A percentile compares a stretch with the other conserved stretches of the same genome.
These are phyloP conservation scores for Trachelipus rathkii DNA, from an alignment of 1,140 invertebrate genomes.

Conservation along the genomic window DNA sequence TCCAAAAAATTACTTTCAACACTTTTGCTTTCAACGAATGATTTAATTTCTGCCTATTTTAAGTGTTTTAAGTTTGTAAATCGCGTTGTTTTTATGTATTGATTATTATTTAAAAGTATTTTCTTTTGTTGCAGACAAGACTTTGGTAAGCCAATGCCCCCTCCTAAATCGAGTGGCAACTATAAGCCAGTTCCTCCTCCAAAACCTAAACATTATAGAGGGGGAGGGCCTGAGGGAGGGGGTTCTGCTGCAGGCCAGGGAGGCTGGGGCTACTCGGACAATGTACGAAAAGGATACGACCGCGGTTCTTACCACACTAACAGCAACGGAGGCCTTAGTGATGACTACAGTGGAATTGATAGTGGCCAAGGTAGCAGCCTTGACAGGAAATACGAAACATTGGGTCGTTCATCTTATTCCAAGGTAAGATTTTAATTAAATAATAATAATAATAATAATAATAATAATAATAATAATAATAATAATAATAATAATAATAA, in stretches of 20 bases:
- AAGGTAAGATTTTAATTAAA: conserved; percentile 28
- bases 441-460: too few species aligned
- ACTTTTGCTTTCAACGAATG: too few species aligned
- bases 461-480: too few species aligned
- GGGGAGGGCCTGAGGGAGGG: conserved; percentile 29
- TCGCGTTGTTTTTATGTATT: too few species aligned
- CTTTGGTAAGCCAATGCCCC: conserved; percentile 52
- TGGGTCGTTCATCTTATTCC: conserved; percentile 38
- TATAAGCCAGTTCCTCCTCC: conserved; percentile 87
- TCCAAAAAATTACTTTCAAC: too few species aligned
- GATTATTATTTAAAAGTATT: too few species aligned
- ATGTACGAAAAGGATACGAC: conserved; percentile 34
- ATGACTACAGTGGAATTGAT: conserved; percentile 51
- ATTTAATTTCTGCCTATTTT: too few species aligned
- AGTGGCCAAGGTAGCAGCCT: conserved; percentile 55
- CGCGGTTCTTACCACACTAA: conserved; percentile 45
- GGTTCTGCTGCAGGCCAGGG: conserved; percentile 18
- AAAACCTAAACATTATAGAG: conserved; percentile 78
- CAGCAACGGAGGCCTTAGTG: conserved; percentile 43
- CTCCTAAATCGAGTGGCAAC: conserved; percentile 54
- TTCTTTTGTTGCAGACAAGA: conserved; percentile 40
- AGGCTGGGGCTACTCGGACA: conserved; percentile 16
- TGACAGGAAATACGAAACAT: conserved; percentile 51
- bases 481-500: too few species aligned
- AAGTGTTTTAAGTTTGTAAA: too few species aligned